Conservation (phyloP, 2,888 invertebrate species). For the Sesia apiformis region DNA sequence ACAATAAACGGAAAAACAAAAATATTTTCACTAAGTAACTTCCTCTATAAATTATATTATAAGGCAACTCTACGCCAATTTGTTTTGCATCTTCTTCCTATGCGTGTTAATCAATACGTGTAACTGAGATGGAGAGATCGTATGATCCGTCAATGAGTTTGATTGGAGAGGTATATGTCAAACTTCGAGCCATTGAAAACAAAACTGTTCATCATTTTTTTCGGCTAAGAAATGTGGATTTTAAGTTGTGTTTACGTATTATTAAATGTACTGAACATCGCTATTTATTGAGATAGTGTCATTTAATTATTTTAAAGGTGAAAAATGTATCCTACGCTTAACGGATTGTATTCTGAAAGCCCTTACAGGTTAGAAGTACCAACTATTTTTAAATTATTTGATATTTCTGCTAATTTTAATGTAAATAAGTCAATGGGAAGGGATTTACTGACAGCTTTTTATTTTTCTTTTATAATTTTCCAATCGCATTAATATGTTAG, state of each 20-base stretch:
- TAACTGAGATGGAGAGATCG: constrained; percentile 44
- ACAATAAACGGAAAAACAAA: neutral
- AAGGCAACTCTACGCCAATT: neutral
- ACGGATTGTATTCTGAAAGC: constrained; percentile 56
- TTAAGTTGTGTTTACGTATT: constrained; percentile 21
- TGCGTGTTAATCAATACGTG: constrained; percentile 7
- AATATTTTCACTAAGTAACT: neutral
- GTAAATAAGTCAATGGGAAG: too few species aligned
- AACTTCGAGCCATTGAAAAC: constrained; percentile 10
- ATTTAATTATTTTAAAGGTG: constrained; percentile 13
- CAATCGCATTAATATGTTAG: neutral
- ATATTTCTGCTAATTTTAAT: neutral
- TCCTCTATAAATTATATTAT: neutral
- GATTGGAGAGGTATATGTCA: constrained; percentile 45
- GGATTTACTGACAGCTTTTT: neutral
- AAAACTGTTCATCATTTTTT: constrained; percentile 4
- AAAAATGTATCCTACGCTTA: constrained; percentile 58
- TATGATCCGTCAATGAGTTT: constrained; percentile 55
- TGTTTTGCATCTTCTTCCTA: neutral
- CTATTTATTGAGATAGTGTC: constrained; percentile 11
- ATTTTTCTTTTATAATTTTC: neutral
- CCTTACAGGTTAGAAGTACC: constrained; percentile 44
- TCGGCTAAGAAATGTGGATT: constrained; percentile 37
- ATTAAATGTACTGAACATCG: constrained; percentile 9
- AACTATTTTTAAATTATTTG: neutral